Evolutionary conservation across 2,797 vertebrate species (phyloP), one percentile per base, ranked within the genome.

Genomic region (Balearica regulorum): DNA sequence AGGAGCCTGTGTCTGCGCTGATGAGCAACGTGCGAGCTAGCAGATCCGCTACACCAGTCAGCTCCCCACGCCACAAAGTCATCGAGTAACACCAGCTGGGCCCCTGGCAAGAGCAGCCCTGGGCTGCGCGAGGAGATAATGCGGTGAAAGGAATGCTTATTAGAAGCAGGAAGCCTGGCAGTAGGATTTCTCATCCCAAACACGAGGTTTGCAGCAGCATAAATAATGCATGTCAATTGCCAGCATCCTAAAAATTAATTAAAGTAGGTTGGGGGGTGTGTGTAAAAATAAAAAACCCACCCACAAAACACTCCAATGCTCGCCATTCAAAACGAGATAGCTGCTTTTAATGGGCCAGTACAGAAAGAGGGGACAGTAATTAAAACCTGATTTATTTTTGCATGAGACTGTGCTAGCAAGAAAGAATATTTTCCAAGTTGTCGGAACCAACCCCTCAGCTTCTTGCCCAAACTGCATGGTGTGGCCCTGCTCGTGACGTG

Each of bases 31-130:
- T 85, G 31, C 1, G 11, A 83, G 89, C 60, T 26, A 72, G 57
- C 83, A n/a, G 94, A 77, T 37, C 68, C 1, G 4, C 89, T 80
- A 10, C 78, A 51, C 57, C 93, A 94, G 71, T 29, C 91, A 53
- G 71, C 92, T 90, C 95, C 93, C 89, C 65, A 64, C 3, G 16
- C 87, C 91, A 89, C 93, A 85, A 55, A 96, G 91, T n/a, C 96
- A 95, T 90, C 64, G 62, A 93, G 95, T 22, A 46, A 81, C 89
- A 83, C 71, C 96, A 97, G 97, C 96, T 97, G 97, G 84, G 93
- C 13, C 93, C 94, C 93, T 97, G 96, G 96, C 97, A 96, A 35
- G 84, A 90, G 92, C 87, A 87, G 95, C 97, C 91, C 83, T 82
- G 92, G 91, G 96, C 97, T 93, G 92, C 39, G 90, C 0, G 2